These are phyloP conservation scores for Acronicta psi DNA, from an alignment of 2,888 invertebrate species.

Conservation along the genomic window DNA sequence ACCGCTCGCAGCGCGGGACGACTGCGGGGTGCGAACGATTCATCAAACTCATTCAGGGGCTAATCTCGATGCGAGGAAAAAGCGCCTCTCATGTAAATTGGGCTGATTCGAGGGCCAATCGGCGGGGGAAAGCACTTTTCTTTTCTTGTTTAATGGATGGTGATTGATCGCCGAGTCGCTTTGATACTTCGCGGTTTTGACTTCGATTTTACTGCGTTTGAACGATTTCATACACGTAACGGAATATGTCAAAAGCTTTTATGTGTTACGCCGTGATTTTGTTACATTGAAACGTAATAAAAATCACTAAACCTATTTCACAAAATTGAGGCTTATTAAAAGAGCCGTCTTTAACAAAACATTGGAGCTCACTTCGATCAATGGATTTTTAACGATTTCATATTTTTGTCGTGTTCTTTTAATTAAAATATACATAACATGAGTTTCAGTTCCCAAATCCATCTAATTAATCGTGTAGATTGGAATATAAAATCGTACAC, in stretches of 20 bases:
- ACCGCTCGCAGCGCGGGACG: slow-evolving; percentile 74
- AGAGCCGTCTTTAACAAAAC: slow-evolving; percentile 24
- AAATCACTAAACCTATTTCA: slow-evolving; percentile 14
- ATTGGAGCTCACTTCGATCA: slow-evolving; percentile 11
- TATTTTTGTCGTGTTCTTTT: slow-evolving; percentile 33
- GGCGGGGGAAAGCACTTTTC: slow-evolving; percentile 88
- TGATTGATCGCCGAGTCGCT: slow-evolving; percentile 86
- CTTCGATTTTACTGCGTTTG: slow-evolving; percentile 81
- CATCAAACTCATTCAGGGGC: slow-evolving; percentile 89
- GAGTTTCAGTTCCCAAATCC: slow-evolving; percentile 53
- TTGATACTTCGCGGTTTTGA: slow-evolving; percentile 86
- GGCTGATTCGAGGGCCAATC: slow-evolving; percentile 88
- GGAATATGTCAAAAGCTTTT: slow-evolving; percentile 56
- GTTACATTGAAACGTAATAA: slow-evolving; percentile 14
- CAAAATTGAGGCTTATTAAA: slow-evolving; percentile 13
- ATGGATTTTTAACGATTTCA: slow-evolving; percentile 33
- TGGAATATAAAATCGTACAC: slow-evolving; percentile 77
- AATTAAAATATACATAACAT: slow-evolving; percentile 47
- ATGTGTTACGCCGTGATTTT: slow-evolving; percentile 42
- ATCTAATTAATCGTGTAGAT: slow-evolving; percentile 75
- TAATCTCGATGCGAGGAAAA: slow-evolving; percentile 89
- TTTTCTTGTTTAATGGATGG: slow-evolving; percentile 89
- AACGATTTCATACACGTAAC: slow-evolving; percentile 66
- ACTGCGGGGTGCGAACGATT: slow-evolving; percentile 83
- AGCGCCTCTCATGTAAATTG: slow-evolving; percentile 89